Base-by-base conservation (phyloP, 2,888 invertebrate species). In the Calameuta idolon region DNA sequence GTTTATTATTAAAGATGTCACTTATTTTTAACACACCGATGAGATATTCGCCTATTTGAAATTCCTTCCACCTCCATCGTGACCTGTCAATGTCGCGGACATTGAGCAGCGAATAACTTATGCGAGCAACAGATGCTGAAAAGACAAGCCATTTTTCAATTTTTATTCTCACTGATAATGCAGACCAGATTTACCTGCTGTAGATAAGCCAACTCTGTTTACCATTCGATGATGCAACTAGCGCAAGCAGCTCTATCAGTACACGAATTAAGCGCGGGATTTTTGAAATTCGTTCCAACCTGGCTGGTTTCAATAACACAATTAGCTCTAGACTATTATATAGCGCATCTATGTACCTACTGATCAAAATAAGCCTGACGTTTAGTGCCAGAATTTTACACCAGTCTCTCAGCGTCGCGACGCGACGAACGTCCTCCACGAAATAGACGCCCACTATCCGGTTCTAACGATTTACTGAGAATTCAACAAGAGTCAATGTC, bases 191-290 rank as follows among this genome's bases (percentile, higher is more conserved):
- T 31, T 69, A 69, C 30, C 30, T 33, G 69, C 69, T 33, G 69
- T 30, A 31, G 33, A 69, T 33, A 33, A 31, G 12, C 12, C 12
- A 69, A 3, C 11, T 12, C 71, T 71, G 55, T 76, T 75, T 76
- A 73, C 73, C 68, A 40, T 73, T 31, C 68, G n/a, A 33, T 81
- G 79, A 82, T 82, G 81, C 77, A 85, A 87, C 83, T 84, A 81
- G 40, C 15, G 15, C 15, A 15, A 15, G 31, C 31, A 4, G 15
- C 15, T 81, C 79, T 83, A 85, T 85, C 84, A 81, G 84, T 85
- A 87, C 79, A 80, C 77, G 34, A 31, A 30, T 23, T 12, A 30
- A 69, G 69, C 12, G 30, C 69, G 69, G 33, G 11, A 40, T 40
- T 40, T 40, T 40, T 40, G 2, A 15, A 40, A 40, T 40, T 40